phyloP scores from a whole-genome alignment of 2,888 invertebrate genomes.

The Acleris holmiana region DNA sequence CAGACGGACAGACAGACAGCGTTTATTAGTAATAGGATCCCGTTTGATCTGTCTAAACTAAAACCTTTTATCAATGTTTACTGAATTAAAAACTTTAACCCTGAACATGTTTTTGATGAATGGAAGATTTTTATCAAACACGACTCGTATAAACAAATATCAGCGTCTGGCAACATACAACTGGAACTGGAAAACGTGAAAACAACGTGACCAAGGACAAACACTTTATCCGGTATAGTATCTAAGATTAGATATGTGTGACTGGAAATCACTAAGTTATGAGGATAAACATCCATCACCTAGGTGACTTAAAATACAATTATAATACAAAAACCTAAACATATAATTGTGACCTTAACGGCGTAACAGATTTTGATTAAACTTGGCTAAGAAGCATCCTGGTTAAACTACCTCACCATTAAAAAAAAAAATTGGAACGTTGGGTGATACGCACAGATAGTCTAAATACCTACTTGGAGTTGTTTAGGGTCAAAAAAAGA shows the following conservation, averaged over 20 bases:
- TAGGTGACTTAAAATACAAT: neutral
- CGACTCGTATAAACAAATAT: neutral
- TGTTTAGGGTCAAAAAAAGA: no score
- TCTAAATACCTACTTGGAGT: no score
- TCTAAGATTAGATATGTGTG: slow-evolving; percentile 8
- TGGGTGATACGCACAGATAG: no score
- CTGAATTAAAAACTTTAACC: neutral
- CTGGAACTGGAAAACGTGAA: slow-evolving; percentile 7
- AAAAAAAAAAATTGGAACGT: no score
- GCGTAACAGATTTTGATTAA: no score
- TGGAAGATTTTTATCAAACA: slow-evolving; percentile 6
- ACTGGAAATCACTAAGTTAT: neutral
- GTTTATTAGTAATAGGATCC: no score
- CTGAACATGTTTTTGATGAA: slow-evolving; percentile 2
- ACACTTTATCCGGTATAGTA: slow-evolving; percentile 8
- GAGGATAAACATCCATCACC: neutral
- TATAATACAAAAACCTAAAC: neutral
- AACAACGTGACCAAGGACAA: neutral
- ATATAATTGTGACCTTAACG: no score
- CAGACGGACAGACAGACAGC: no score
- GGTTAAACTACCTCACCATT: no score
- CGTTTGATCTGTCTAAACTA: no score
- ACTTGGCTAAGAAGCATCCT: no score
- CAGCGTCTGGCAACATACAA: neutral
- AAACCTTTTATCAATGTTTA: neutral